Evolutionary conservation across 2,113 vertebrate species (phyloP).

Genomic region (Motacilla alba): DNA sequence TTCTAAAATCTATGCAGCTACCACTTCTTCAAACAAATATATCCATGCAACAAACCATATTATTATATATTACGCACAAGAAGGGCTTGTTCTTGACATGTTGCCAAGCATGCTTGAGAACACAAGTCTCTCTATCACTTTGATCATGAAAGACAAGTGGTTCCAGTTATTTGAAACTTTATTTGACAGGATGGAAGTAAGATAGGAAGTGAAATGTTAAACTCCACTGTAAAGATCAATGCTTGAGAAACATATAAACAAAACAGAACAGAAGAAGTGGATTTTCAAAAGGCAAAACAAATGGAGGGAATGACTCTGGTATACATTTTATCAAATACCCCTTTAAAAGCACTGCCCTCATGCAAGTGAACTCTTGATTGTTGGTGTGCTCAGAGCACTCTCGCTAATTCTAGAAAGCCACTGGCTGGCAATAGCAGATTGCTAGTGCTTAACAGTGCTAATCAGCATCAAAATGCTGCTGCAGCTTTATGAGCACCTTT

Average conservation of each 20-base stretch:
- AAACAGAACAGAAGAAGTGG: background rate
- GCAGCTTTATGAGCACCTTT: conserved; percentile 24
- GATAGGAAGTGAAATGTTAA: conserved; percentile 66
- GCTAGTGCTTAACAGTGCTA: background rate
- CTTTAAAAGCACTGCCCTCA: background rate
- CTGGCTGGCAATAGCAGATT: background rate
- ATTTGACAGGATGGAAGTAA: conserved; percentile 56
- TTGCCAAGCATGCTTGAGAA: conserved; percentile 54
- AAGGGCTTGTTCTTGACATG: background rate
- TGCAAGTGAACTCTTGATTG: background rate
- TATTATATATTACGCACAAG: background rate
- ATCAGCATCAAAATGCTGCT: conserved; percentile 8
- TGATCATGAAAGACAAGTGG: conserved; percentile 66
- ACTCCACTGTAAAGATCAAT: conserved; percentile 47
- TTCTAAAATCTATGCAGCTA: background rate
- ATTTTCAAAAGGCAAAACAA: conserved; percentile 4
- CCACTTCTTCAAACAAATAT: background rate
- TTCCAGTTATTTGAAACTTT: conserved; percentile 59
- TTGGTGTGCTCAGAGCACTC: background rate
- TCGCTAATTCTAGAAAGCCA: background rate
- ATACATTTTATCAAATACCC: background rate
- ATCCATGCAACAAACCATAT: background rate
- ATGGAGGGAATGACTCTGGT: background rate
- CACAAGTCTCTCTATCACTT: conserved; percentile 46
- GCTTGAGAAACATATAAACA: conserved; percentile 16